A percentile compares a stretch with the other conserved stretches of the same genome.
phyloP scores from a whole-genome alignment of 2,797 vertebrate species.

The Takifugu ocellatus region DNA sequence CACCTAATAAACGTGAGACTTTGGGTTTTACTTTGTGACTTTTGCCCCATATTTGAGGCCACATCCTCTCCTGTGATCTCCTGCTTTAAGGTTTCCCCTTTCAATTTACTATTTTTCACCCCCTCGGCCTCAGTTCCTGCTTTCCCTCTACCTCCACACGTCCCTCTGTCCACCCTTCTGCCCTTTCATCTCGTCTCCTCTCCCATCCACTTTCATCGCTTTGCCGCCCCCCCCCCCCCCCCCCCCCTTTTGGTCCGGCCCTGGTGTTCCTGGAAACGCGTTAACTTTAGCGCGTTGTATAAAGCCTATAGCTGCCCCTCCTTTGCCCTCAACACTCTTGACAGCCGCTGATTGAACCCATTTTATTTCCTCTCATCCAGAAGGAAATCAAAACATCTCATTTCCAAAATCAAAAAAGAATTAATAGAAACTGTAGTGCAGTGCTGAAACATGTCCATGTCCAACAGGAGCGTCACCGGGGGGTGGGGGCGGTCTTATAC shows the following conservation, averaged over 20 bases:
- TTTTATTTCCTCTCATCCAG: constrained; percentile 17
- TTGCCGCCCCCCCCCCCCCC: constrained; percentile 19
- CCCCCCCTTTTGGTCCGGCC: constrained; percentile 41
- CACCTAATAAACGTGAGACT: constrained; percentile 7
- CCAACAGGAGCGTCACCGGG: constrained; percentile 5
- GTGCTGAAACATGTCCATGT: background rate
- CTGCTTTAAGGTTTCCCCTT: constrained; percentile 25
- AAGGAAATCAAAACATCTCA: constrained; percentile 30
- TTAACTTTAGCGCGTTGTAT: constrained; percentile 55
- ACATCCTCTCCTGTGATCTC: constrained; percentile 44
- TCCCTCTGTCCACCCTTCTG: background rate
- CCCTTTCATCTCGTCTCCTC: constrained; percentile 17
- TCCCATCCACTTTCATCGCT: constrained; percentile 7
- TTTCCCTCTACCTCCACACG: background rate
- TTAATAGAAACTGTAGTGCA: background rate
- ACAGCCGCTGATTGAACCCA: constrained; percentile 32
- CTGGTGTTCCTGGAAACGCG: constrained; percentile 54
- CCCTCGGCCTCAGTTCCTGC: background rate
- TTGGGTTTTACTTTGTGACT: constrained; percentile 34
- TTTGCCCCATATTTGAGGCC: constrained; percentile 42
- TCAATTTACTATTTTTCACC: constrained; percentile 12
- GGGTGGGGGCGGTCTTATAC: constrained; percentile 4
- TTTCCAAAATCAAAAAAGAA: background rate
- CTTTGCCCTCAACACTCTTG: constrained; percentile 12
- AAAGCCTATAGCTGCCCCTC: constrained; percentile 34